phyloP scores from a whole-genome alignment of 1,140 invertebrate genomes.

The Drosophila yakuba region DNA sequence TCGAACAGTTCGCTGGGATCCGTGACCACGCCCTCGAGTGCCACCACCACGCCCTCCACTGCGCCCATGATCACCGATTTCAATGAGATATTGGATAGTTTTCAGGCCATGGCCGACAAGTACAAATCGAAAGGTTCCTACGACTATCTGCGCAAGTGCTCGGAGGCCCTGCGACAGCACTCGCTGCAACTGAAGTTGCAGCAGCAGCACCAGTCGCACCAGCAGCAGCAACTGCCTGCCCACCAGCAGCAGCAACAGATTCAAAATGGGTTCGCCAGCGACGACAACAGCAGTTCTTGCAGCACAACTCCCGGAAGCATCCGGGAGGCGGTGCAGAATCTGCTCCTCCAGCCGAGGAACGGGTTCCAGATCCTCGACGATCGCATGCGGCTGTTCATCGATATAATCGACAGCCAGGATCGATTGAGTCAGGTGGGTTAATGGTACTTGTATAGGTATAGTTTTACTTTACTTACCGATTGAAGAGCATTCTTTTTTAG shows the following conservation, averaged over 20 bases:
- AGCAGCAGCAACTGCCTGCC: slow-evolving; percentile 35
- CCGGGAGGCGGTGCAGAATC: slow-evolving; percentile 88
- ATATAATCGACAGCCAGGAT: slow-evolving; percentile 92
- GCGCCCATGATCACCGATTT: slow-evolving; percentile 78
- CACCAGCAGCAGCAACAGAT: slow-evolving; percentile 34
- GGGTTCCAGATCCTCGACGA: slow-evolving; percentile 91
- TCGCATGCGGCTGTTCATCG: slow-evolving; percentile 91
- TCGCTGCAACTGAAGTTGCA: slow-evolving; percentile 76
- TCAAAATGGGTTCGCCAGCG: slow-evolving; percentile 71
- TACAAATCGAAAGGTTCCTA: slow-evolving; percentile 84
- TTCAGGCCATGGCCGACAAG: slow-evolving; percentile 84
- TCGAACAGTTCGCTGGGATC: slow-evolving; percentile 69
- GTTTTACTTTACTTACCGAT: not conserved
- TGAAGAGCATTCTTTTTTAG: no score
- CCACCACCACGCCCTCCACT: slow-evolving; percentile 76
- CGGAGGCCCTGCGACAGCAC: slow-evolving; percentile 80
- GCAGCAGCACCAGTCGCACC: slow-evolving; percentile 66
- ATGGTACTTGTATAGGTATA: not conserved
- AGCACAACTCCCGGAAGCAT: slow-evolving; percentile 86
- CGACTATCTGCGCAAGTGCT: slow-evolving; percentile 84
- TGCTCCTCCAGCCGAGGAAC: slow-evolving; percentile 88
- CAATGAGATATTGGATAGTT: slow-evolving; percentile 83
- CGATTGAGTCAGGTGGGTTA: slow-evolving; percentile 90
- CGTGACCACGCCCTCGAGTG: slow-evolving; percentile 62
- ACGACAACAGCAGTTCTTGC: slow-evolving; percentile 82